Evolutionary conservation across 2,888 invertebrate genomes (phyloP).

Genomic region (Trypoxylon attenuatum): DNA sequence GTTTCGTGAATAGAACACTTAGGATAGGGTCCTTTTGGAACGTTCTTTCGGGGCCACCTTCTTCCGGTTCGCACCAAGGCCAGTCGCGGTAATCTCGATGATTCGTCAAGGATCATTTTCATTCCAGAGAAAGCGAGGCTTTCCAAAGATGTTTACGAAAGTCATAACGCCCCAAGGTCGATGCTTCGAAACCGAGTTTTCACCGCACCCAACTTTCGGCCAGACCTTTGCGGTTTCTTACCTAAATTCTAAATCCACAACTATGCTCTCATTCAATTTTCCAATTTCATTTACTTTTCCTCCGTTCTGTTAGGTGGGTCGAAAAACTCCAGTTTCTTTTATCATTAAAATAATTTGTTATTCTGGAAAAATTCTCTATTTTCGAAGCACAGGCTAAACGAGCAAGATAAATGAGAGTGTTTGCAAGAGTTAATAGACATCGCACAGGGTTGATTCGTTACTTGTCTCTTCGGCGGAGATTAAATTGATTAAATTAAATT

Average conservation of each 20-base stretch:
- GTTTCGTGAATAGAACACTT: no score
- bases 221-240: conserved; percentile 40
- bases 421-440: no score
- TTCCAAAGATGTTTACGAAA: conserved; percentile 55
- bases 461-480: no score
- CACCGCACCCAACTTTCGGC: conserved; percentile 34
- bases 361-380: no score
- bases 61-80: conserved; percentile 16
- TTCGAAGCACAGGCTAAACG: no score
- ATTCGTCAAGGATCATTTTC: conserved; percentile 34
- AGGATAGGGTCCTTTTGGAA: background rate
- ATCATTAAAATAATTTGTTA: no score
- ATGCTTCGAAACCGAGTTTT: conserved; percentile 47
- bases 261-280: no score
- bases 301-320: background rate
- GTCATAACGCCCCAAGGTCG: conserved; percentile 51
- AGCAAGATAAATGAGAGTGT: no score
- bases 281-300: no score
- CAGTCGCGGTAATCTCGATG: conserved; percentile 27
- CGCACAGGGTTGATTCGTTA: no score
- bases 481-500: no score
- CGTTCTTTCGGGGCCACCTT: background rate
- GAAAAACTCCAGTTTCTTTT: no score
- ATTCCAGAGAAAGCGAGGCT: conserved; percentile 36
- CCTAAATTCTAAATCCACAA: conserved; percentile 11